Conservation (phyloP, 2,113 vertebrate species). For the Mugil cephalus region DNA sequence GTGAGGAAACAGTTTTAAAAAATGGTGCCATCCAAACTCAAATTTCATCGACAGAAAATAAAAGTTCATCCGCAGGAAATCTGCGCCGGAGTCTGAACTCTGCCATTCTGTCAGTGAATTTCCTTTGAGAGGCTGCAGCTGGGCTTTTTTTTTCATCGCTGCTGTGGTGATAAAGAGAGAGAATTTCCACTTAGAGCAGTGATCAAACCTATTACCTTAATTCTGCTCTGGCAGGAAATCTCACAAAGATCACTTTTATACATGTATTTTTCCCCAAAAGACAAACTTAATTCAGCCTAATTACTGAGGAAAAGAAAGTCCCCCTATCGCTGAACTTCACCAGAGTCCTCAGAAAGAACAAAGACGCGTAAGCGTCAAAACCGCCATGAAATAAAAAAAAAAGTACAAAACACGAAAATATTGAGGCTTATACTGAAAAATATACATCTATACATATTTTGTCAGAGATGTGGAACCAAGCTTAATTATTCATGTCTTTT, state of each 20-base stretch:
- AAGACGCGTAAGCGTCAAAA: not conserved
- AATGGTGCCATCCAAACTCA: not conserved
- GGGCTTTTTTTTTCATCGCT: not conserved
- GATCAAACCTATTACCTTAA: constrained; percentile 55
- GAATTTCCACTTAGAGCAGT: constrained; percentile 28
- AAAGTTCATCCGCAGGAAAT: constrained; percentile 26
- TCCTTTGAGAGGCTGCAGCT: constrained; percentile 36
- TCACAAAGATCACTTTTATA: constrained; percentile 25
- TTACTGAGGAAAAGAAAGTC: constrained; percentile 21
- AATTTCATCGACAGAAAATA: constrained; percentile 28
- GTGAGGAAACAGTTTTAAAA: too few species aligned
- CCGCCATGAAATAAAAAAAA: not conserved
- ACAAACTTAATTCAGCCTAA: constrained; percentile 33
- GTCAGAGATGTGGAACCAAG: not conserved
- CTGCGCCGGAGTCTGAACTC: constrained; percentile 19
- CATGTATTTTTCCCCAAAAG: constrained; percentile 26
- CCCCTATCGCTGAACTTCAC: too few species aligned
- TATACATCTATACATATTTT: not conserved
- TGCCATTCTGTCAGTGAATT: constrained; percentile 19
- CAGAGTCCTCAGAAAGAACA: not conserved
- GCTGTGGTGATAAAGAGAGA: constrained; percentile 1
- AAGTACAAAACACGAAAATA: not conserved
- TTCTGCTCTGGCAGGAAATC: constrained; percentile 41
- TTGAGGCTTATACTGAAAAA: not conserved
- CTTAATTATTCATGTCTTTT: too few species aligned